Percentiles rank a stretch among this genome's conserved stretches.
Conservation (phyloP, 2,113 vertebrate genomes). For the Ranitomeya variabilis region DNA sequence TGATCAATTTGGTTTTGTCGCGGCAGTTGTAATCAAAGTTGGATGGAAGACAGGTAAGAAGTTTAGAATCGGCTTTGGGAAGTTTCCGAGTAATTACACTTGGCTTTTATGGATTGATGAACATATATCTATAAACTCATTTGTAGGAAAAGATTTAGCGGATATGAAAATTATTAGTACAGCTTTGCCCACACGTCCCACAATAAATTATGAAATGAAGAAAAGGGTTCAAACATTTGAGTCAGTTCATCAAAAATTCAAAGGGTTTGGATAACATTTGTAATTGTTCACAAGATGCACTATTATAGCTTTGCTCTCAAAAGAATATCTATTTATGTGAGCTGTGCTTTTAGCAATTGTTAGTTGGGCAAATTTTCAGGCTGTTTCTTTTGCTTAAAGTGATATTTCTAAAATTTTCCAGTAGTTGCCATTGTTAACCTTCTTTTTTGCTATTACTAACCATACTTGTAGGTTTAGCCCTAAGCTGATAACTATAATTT, state of each 20-base stretch:
- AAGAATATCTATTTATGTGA: too few species aligned
- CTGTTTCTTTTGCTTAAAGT: too few species aligned
- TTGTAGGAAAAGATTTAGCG: slow-evolving; percentile 29
- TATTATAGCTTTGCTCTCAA: not conserved
- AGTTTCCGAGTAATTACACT: slow-evolving; percentile 55
- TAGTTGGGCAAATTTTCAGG: too few species aligned
- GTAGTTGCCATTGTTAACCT: too few species aligned
- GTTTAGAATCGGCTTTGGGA: slow-evolving; percentile 41
- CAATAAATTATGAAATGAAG: slow-evolving; percentile 5
- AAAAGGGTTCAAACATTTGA: not conserved
- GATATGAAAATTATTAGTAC: not conserved
- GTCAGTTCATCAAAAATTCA: not conserved
- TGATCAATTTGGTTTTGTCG: slow-evolving; percentile 54
- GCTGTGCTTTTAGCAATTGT: too few species aligned
- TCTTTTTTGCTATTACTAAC: too few species aligned
- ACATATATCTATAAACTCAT: slow-evolving; percentile 51
- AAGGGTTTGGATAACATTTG: not conserved
- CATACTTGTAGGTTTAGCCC: too few species aligned
- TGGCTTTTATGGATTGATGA: slow-evolving; percentile 48
- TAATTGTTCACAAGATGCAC: not conserved
- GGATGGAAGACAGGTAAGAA: slow-evolving; percentile 20
- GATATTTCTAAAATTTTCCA: too few species aligned
- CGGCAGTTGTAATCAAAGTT: slow-evolving; percentile 49
- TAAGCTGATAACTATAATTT: too few species aligned
- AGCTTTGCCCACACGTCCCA: not conserved